Evolutionary conservation across 2,113 vertebrate genomes (phyloP), one percentile per base, ranked within the genome.

Genomic region (Apodemus speciosus): DNA sequence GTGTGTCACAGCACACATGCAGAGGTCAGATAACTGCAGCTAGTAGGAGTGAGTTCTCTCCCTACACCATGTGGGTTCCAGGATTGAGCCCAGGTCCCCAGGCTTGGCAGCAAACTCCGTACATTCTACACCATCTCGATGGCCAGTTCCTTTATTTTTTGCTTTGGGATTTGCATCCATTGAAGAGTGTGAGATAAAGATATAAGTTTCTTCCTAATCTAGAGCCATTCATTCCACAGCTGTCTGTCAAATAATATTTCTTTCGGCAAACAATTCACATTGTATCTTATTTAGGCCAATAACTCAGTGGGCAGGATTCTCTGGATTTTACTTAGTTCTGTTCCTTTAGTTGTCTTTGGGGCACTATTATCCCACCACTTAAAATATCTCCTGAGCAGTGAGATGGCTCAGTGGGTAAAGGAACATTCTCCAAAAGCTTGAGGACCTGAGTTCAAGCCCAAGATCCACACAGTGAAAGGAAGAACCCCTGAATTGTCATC

Each of bases 251-350:
- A 77, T 68, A 40, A 5, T 43, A 14, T 3, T 38, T 83, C 66
- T 14, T 83, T 71, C 56, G 15, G 38, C 80, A 32, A 71, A 60
- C 9, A 51, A 81, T 91, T 81, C 76, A 35, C 32, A 40, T 40
- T 56, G 18, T 89, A 32, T 60, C 16, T 90, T 85, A 73, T 46
- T 95, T 94, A 73, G 60, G 66, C 51, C 69, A 76, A 68, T 83
- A 91, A 51, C 86, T 76, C 46, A 76, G 5, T 21, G 46, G 6
- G 18, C 16, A 94, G 2, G 9, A 38, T 49, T 21, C 51, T 71
- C n/a, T 86, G 49, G 13, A 30, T 71, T 56, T 58, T 72, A 20
- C 10, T 94, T 32, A 68, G n/a, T 93, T 90, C 60, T 76, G n/a
- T 69, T 72, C 30, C 75, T 87, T 73, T 43, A 49, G 46, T 53